phyloP scores from a whole-genome alignment of 2,113 vertebrate species.

The Oreochromis niloticus region DNA sequence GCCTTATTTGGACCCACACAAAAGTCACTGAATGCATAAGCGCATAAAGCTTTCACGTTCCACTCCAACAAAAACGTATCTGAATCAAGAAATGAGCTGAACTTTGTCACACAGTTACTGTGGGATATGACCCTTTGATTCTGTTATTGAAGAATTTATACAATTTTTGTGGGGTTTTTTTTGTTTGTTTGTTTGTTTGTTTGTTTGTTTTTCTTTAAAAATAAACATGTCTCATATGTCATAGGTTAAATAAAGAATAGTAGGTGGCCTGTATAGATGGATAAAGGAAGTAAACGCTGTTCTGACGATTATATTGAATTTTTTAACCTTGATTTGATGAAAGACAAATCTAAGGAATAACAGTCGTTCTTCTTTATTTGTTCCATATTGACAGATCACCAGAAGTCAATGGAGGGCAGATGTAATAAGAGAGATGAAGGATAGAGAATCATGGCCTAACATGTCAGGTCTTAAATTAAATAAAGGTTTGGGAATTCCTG shows the following conservation, averaged over 20 bases:
- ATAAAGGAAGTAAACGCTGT: not conserved
- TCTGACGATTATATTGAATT: not conserved
- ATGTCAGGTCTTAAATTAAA: not conserved
- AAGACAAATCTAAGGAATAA: not conserved
- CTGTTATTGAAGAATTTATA: not conserved
- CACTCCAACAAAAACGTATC: not conserved
- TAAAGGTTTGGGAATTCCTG: not conserved
- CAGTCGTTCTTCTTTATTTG: not conserved
- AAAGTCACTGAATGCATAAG: not conserved
- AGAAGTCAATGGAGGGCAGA: not conserved
- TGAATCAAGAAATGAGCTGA: not conserved
- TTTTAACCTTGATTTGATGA: not conserved
- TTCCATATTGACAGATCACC: not conserved
- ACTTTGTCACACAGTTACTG: not conserved
- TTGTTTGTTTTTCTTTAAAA: not conserved
- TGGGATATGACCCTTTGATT: not conserved
- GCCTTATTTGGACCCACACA: not conserved
- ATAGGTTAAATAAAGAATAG: not conserved
- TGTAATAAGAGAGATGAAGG: not conserved
- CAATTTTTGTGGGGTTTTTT: not conserved
- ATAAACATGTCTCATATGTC: not conserved
- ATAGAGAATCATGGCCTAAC: not conserved
- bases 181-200: not conserved
- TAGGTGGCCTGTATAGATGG: not conserved
- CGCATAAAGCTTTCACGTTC: not conserved